Conservation (phyloP, 2,888 invertebrate genomes). For the Drosophila nigricruria region DNA sequence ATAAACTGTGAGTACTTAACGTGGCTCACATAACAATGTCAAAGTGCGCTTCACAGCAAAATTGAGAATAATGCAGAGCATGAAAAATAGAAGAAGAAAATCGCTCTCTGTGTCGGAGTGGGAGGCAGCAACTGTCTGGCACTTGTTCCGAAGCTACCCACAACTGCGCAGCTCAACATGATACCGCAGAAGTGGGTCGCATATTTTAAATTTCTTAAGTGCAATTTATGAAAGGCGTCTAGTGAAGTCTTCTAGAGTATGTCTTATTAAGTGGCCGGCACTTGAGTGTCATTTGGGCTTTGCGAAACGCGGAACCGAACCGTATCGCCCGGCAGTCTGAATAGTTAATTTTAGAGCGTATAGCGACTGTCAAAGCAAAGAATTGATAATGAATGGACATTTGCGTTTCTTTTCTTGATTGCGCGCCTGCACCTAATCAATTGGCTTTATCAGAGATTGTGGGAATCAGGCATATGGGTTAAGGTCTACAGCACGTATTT, state of each 20-base stretch:
- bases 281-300: constrained; percentile 40
- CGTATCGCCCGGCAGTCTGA: constrained; percentile 16
- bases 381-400: constrained; percentile 34
- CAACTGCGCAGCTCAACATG: constrained; percentile 35
- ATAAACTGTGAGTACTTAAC: constrained; percentile 6
- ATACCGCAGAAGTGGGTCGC: constrained; percentile 33
- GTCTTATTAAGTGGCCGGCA: constrained; percentile 35
- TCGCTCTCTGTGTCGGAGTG: background rate
- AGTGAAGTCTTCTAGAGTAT: constrained; percentile 4
- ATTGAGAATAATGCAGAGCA: constrained; percentile 11
- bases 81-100: background rate
- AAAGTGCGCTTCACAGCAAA: constrained; percentile 14
- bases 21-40: constrained; percentile 6
- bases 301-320: constrained; percentile 4
- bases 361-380: constrained; percentile 17
- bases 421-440: constrained; percentile 37
- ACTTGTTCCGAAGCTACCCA: constrained; percentile 8
- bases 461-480: constrained; percentile 11
- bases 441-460: constrained; percentile 33
- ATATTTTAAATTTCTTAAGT: constrained; percentile 30
- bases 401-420: constrained; percentile 6
- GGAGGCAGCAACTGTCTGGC: background rate
- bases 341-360: background rate
- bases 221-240: constrained; percentile 23
- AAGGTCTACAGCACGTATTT: constrained; percentile 15